Conservation (phyloP, 2,888 invertebrate genomes). For the Drosophila falleni region DNA sequence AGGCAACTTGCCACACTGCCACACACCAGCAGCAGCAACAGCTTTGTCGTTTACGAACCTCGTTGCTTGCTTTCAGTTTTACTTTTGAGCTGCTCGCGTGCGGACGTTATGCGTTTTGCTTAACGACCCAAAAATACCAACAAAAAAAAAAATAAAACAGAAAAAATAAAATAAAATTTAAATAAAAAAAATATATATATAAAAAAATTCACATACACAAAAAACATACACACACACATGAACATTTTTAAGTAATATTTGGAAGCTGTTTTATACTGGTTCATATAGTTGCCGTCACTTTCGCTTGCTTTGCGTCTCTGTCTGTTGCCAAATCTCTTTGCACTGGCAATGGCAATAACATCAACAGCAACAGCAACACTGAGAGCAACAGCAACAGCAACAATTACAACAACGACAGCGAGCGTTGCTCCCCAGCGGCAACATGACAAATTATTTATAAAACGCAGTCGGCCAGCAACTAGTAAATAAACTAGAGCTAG, state of each 20-base stretch:
- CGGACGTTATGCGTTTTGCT: constrained; percentile 50
- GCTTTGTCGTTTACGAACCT: constrained; percentile 52
- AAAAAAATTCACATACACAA: background rate
- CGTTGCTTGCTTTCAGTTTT: constrained; percentile 68
- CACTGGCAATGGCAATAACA: constrained; percentile 36
- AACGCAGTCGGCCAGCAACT: constrained; percentile 66
- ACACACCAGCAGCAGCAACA: constrained; percentile 41
- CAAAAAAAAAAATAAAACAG: background rate
- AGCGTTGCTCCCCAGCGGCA: constrained; percentile 61
- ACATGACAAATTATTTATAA: constrained; percentile 68
- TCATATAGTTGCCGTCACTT: constrained; percentile 6
- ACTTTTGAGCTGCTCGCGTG: constrained; percentile 73
- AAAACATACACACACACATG: constrained; percentile 4
- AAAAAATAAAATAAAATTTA: background rate
- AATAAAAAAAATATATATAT: constrained; percentile 2
- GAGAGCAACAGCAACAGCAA: constrained; percentile 12
- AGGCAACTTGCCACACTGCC: constrained; percentile 23
- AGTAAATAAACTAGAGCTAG: constrained; percentile 54
- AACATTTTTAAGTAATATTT: background rate
- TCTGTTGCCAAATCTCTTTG: background rate
- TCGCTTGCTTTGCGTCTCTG: background rate
- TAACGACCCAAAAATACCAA: constrained; percentile 3
- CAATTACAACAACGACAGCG: constrained; percentile 23
- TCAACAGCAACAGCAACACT: constrained; percentile 12
- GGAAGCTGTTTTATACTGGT: background rate